These are phyloP conservation scores for Ophion slaviceki DNA, from an alignment of 2,888 invertebrate genomes.

Conservation along the genomic window DNA sequence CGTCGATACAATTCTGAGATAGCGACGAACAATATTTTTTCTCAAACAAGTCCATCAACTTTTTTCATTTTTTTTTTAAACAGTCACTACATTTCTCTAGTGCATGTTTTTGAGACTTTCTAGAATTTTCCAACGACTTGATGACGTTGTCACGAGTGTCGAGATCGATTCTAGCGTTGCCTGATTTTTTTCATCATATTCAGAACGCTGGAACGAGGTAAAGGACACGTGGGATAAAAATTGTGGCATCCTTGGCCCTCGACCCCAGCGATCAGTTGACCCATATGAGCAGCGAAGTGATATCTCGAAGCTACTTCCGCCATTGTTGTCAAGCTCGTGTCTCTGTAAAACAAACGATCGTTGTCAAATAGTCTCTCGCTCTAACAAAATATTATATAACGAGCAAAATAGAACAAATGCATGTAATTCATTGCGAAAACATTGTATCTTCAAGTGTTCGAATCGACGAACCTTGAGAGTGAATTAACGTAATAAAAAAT, in stretches of 20 bases:
- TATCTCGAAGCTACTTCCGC: conserved; percentile 87
- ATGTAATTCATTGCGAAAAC: not conserved
- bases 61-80: no score
- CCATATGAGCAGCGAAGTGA: conserved; percentile 89
- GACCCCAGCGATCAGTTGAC: conserved; percentile 87
- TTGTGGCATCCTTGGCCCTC: conserved; percentile 89
- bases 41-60: not conserved
- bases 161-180: conserved; percentile 69
- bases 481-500: not conserved
- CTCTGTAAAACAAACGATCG: conserved; percentile 82
- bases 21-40: no score
- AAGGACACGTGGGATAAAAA: conserved; percentile 88
- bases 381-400: not conserved
- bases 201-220: conserved; percentile 87
- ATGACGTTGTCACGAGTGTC: not conserved
- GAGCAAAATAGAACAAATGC: not conserved
- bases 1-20: no score
- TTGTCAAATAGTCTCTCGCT: not conserved
- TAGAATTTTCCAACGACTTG: not conserved
- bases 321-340: conserved; percentile 87
- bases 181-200: conserved; percentile 87
- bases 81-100: not conserved
- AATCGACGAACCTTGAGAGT: not conserved
- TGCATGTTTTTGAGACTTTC: not conserved
- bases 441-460: not conserved